Conservation (phyloP, 2,113 vertebrate genomes). For the Mugil cephalus region DNA sequence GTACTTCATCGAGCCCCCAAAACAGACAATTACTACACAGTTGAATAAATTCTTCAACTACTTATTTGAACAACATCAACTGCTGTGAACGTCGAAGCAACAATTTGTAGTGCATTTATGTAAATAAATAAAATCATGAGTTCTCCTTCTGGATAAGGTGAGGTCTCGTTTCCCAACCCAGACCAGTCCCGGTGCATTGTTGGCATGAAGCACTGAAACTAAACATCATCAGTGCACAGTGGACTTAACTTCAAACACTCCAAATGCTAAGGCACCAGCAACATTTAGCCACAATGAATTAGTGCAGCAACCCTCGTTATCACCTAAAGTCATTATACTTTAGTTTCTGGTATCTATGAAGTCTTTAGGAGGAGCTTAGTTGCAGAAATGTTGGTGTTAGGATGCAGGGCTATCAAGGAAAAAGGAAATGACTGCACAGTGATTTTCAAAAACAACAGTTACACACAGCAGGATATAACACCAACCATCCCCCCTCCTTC, state of each 20-base stretch:
- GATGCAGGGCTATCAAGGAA: neutral
- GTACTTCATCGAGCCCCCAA: no score
- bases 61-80: neutral
- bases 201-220: conserved; percentile 26
- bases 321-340: neutral
- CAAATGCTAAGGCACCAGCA: conserved; percentile 68
- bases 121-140: conserved; percentile 1
- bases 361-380: neutral
- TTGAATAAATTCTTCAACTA: neutral
- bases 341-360: neutral
- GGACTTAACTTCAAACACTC: conserved; percentile 8
- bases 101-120: neutral
- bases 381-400: neutral
- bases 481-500: no score
- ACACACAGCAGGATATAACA: no score
- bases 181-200: neutral
- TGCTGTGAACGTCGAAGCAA: no score
- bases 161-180: neutral
- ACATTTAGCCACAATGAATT: conserved; percentile 17
- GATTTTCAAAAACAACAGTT: neutral
- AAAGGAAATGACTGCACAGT: neutral
- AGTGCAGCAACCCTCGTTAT: neutral
- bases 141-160: conserved; percentile 21
- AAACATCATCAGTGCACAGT: conserved; percentile 22
- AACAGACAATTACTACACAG: neutral